Evolutionary conservation across 2,113 vertebrate species (phyloP), one percentile per base, ranked within the genome.

Genomic region (Anser cygnoides): DNA sequence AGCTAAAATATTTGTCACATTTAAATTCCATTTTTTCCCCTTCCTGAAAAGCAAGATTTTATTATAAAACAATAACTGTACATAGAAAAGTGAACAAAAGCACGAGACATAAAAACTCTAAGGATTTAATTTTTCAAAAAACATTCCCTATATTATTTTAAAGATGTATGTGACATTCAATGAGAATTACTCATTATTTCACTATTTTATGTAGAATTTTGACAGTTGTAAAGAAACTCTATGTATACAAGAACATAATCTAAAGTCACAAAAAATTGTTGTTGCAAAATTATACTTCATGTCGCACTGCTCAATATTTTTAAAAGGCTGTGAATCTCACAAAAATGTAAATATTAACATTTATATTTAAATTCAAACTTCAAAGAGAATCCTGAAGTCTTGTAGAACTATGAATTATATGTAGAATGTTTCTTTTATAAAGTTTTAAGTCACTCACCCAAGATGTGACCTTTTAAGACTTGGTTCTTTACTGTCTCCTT

Each of bases 1-100:
- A 97, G 44, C 71, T 86, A 95, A 97, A 97, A 90, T 82, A 96
- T 72, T 95, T 96, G 90, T 96, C 41, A 71, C 49, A 88, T 88
- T 93, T 95, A 86, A 95, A 54, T 18, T 50, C 10, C 1, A 67
- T 93, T 63, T 93, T 76, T 78, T 39, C 4, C 37, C 6, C 16
- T 44, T 87, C 68, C 8, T 89, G 77, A 22, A 81, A 95, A 94
- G 65, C 13, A 57, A 29, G 25, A 79, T 57, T 57, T 94, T 90
- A 95, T 93, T 84, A 86, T 15, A 84, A 97, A 96, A 84, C 59
- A 90, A 0, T 75, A 94, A 90, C 39, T 81, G 77, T 59, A 62
- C 77, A 50, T 61, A 87, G 31, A 83, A 91, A 28, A 96, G 35
- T 68, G 41, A 95, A 92, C 49, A 96, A 76, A 76, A 83, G 82